phyloP scores from a whole-genome alignment of 2,797 vertebrate species.

The Dipus sagitta region DNA sequence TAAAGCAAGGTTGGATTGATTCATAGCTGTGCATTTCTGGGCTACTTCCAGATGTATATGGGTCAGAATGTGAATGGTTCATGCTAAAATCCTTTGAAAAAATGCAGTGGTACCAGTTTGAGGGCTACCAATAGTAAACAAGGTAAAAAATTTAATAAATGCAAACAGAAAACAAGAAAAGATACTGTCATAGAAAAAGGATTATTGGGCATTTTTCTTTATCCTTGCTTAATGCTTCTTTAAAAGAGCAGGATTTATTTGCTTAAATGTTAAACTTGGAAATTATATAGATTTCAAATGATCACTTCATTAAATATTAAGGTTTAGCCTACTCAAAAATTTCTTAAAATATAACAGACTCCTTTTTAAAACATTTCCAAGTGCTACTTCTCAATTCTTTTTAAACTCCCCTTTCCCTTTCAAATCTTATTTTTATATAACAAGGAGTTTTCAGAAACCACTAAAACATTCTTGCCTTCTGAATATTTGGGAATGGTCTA shows the following conservation, averaged over 20 bases:
- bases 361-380: slow-evolving; percentile 51
- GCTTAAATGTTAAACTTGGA: slow-evolving; percentile 67
- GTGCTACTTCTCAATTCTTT: slow-evolving; percentile 66
- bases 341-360: slow-evolving; percentile 62
- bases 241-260: slow-evolving; percentile 64
- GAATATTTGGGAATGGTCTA: slow-evolving; percentile 82
- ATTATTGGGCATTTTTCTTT: slow-evolving; percentile 59
- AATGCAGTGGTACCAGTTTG: slow-evolving; percentile 68
- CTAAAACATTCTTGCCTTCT: slow-evolving; percentile 82
- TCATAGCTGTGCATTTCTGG: slow-evolving; percentile 36
- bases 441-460: slow-evolving; percentile 71
- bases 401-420: slow-evolving; percentile 53
- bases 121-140: slow-evolving; percentile 31
- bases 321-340: slow-evolving; percentile 70
- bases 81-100: slow-evolving; percentile 63
- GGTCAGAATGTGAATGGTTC: slow-evolving; percentile 24
- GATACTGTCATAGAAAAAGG: slow-evolving; percentile 67
- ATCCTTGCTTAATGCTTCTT: slow-evolving; percentile 60
- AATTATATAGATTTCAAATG: slow-evolving; percentile 68
- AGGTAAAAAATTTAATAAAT: slow-evolving; percentile 39
- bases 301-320: slow-evolving; percentile 71
- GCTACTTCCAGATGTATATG: slow-evolving; percentile 57
- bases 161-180: slow-evolving; percentile 17
- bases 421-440: slow-evolving; percentile 67
- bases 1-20: slow-evolving; percentile 58